These are phyloP conservation scores for Agelas oroides DNA, from an alignment of 37 sponge, comb jelly and placozoan genomes.

Conservation along the genomic window DNA sequence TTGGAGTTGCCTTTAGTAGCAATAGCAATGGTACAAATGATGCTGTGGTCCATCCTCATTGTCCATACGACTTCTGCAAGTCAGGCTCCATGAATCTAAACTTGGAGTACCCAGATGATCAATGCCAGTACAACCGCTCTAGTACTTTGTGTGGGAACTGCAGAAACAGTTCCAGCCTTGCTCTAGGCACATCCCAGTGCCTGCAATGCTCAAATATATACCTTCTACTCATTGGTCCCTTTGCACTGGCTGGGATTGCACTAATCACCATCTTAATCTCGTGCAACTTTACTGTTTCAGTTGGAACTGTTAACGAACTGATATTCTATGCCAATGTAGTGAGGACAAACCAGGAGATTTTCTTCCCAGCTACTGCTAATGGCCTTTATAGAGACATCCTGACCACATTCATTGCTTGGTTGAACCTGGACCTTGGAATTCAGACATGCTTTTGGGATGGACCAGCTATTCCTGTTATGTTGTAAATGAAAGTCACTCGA, in stretches of 20 bases:
- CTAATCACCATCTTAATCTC: background rate
- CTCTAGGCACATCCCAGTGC: background rate
- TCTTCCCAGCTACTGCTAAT: background rate
- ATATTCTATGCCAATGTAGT: slow-evolving; percentile 13
- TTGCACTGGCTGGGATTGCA: background rate
- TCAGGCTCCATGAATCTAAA: background rate
- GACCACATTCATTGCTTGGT: background rate
- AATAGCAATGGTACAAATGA: background rate
- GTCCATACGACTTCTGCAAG: slow-evolving; percentile 18
- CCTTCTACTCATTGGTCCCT: background rate
- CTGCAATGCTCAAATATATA: background rate
- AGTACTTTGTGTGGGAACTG: slow-evolving; percentile 8
- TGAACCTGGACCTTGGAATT: slow-evolving; percentile 22
- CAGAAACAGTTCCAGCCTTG: background rate
- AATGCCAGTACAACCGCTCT: background rate
- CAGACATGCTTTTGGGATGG: no score
- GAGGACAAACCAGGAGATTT: background rate
- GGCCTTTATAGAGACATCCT: no score
- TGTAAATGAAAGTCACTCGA: no score
- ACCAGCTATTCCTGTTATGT: no score
- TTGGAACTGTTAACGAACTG: slow-evolving; percentile 19
- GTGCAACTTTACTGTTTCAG: slow-evolving; percentile 24
- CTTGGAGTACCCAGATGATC: background rate
- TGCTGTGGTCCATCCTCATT: background rate
- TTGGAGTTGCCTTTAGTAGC: background rate